Percentiles rank a stretch among this genome's conserved stretches.
These are phyloP conservation scores for Calyptommatus sinebrachiatus DNA, from an alignment of 2,113 vertebrate genomes.

Conservation along the genomic window DNA sequence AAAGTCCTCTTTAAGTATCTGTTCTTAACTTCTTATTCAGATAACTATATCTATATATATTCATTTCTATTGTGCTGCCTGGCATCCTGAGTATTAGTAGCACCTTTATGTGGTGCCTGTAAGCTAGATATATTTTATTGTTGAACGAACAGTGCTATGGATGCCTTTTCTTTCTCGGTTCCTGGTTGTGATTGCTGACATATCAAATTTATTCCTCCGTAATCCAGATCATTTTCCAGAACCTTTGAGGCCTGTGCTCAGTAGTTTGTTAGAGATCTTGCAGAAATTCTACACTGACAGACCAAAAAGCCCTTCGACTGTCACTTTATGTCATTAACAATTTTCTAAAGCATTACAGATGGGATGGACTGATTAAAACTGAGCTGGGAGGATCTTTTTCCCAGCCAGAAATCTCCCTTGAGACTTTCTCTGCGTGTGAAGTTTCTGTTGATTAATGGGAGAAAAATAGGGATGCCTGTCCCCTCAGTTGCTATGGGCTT, in stretches of 20 bases:
- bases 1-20: slow-evolving; percentile 62
- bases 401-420: slow-evolving; percentile 78
- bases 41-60: slow-evolving; percentile 57
- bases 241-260: slow-evolving; percentile 68
- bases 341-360: slow-evolving; percentile 84
- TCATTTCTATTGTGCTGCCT: slow-evolving; percentile 49
- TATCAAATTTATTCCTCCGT: slow-evolving; percentile 77
- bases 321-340: slow-evolving; percentile 84
- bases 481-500: slow-evolving; percentile 59
- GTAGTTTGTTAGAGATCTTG: slow-evolving; percentile 74
- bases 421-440: slow-evolving; percentile 72
- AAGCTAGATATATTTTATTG: slow-evolving; percentile 68
- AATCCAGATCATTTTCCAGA: slow-evolving; percentile 78
- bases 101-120: slow-evolving; percentile 50
- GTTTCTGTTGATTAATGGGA: slow-evolving; percentile 77
- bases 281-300: slow-evolving; percentile 74
- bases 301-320: slow-evolving; percentile 76
- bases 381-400: slow-evolving; percentile 79
- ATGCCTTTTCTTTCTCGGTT: slow-evolving; percentile 72
- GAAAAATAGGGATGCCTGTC: slow-evolving; percentile 66
- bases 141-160: slow-evolving; percentile 71
- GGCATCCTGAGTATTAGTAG: slow-evolving; percentile 55
- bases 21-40: slow-evolving; percentile 59
- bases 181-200: slow-evolving; percentile 68
- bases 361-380: slow-evolving; percentile 78